phyloP scores from a whole-genome alignment of 2,797 vertebrate species.

The Halcyon chelicuti region DNA sequence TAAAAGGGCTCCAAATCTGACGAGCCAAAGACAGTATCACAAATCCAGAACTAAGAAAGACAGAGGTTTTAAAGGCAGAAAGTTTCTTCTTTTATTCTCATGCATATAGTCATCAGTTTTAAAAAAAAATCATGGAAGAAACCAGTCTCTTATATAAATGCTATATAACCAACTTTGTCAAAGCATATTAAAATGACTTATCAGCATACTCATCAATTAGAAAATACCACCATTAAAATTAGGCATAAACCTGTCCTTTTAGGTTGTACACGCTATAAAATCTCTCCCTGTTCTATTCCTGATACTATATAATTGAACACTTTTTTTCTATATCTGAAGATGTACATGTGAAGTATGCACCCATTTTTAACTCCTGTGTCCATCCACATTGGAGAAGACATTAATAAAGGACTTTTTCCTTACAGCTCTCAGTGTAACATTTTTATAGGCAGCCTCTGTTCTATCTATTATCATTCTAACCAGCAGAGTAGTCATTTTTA shows the following conservation, averaged over 20 bases:
- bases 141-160: background rate
- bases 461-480: background rate
- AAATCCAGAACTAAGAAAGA: conserved; percentile 3
- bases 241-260: background rate
- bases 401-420: background rate
- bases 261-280: background rate
- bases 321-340: background rate
- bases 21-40: background rate
- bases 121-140: background rate
- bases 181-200: background rate
- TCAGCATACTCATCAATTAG: background rate
- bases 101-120: background rate
- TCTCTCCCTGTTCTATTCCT: background rate
- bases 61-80: background rate
- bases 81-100: background rate
- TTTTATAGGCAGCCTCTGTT: background rate
- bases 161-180: background rate
- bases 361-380: background rate
- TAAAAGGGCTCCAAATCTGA: background rate
- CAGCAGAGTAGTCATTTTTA: background rate
- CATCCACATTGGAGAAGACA: background rate
- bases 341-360: background rate
- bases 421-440: background rate
- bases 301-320: background rate
- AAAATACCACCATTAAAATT: background rate